Base-by-base conservation (phyloP, 2,888 invertebrate genomes). In the Clepsis dumicolana region DNA sequence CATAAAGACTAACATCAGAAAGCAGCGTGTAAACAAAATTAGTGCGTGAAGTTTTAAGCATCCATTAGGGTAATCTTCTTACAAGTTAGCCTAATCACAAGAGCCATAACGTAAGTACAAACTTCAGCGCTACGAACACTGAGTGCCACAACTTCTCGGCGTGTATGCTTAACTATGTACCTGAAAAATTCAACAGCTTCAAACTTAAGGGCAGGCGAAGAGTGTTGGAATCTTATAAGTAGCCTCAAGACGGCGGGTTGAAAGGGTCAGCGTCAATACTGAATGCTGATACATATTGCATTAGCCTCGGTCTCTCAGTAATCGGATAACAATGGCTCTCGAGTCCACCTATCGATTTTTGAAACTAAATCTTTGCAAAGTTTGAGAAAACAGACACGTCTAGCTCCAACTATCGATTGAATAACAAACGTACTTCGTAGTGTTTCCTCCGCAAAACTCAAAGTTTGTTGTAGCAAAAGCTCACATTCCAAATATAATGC, bases 251-350 rank as follows among this genome's bases (percentile, higher is more conserved):
- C 50, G 25, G 57, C 38, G 48, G 65, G 57, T 57, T 56, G 67
- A 63, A 67, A 67, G 67, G 67, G 67, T 63, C 67, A 63, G 57
- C 57, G 29, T 50, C 62, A 38, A 56, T 62, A 60, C 53, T 61
- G 77, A 77, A 77, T 82, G 77, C 82, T 86, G 79, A 87, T 88
- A 87, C 85, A 89, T 88, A 88, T 87, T 89, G 82, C 86, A 89
- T 88, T 83, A 87, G 83, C 74, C 70, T 72, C 76, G 74, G 81
- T 80, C 81, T 79, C 73, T 79, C 77, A 79, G 83, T 85, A 82
- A 88, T 85, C 83, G 77, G 74, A 75, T 70, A 80, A 80, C 83
- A 65, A 18, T 56, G 44, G 48, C 16, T 48, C 48, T 27, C 16
- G 27, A 61, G 29, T 48, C 29, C 44, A 44, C 25, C 29, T 54